phyloP scores from a whole-genome alignment of 2,113 vertebrate genomes.

The Phalacrocorax pelagicus region DNA sequence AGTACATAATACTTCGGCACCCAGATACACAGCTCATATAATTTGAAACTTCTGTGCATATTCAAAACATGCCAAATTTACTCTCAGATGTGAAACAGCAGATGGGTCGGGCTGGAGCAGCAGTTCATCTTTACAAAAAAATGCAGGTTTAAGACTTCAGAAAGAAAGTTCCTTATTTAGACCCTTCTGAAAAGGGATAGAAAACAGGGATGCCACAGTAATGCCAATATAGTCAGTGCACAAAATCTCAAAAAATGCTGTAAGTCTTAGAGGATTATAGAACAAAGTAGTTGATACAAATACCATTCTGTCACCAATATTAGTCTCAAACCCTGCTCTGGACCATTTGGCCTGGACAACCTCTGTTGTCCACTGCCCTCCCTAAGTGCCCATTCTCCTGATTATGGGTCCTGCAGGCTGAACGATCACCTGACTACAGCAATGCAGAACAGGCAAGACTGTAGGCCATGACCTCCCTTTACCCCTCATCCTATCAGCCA shows the following conservation, averaged over 20 bases:
- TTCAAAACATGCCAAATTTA: not conserved
- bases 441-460: not conserved
- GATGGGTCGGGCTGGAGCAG: not conserved
- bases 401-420: not conserved
- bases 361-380: not conserved
- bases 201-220: not conserved
- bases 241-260: not conserved
- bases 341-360: not conserved
- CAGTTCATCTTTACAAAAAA: not conserved
- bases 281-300: not conserved
- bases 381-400: not conserved
- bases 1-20: not conserved
- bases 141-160: not conserved
- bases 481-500: not conserved
- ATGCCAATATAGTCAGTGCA: not conserved
- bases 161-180: not conserved
- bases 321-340: not conserved
- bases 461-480: not conserved
- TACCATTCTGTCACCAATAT: not conserved
- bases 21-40: not conserved
- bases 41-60: not conserved
- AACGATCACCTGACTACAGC: accelerated
- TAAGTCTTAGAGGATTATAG: not conserved
- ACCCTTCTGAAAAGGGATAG: not conserved
- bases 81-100: not conserved